phyloP scores from a whole-genome alignment of 2,888 invertebrate genomes.

The Agonopterix subpropinquella region DNA sequence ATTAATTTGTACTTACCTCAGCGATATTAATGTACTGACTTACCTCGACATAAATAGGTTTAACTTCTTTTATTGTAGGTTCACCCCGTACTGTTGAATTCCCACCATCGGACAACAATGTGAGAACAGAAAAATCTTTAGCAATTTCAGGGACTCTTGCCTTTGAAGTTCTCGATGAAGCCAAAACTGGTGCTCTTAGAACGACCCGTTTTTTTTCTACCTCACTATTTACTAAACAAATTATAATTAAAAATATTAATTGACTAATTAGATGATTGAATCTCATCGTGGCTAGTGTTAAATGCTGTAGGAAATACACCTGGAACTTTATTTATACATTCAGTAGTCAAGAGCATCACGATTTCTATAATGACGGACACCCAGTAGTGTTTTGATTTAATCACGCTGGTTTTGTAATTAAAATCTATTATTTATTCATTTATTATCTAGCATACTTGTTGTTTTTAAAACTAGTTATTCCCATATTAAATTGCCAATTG shows the following conservation, averaged over 20 bases:
- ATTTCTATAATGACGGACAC: constrained; percentile 28
- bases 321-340: constrained; percentile 52
- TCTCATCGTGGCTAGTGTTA: constrained; percentile 37
- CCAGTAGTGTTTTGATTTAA: constrained; percentile 18
- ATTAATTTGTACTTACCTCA: constrained; percentile 37
- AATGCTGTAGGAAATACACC: constrained; percentile 34
- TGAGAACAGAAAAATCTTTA: constrained; percentile 55
- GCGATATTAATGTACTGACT: too few species aligned
- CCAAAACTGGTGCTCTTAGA: constrained; percentile 43
- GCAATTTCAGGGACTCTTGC: constrained; percentile 41
- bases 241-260: constrained; percentile 5
- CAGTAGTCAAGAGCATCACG: constrained; percentile 49
- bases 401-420: constrained; percentile 2
- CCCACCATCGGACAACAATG: constrained; percentile 35
- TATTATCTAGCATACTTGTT: too few species aligned
- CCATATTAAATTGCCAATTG: too few species aligned
- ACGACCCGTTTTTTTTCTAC: constrained; percentile 24
- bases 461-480: too few species aligned
- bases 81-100: constrained; percentile 11
- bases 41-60: constrained; percentile 56
- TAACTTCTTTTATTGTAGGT: constrained; percentile 13
- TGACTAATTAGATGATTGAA: constrained; percentile 12
- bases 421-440: too few species aligned
- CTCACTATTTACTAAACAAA: constrained; percentile 9
- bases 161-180: constrained; percentile 32